These are phyloP conservation scores for Delichon dasypus DNA, from an alignment of 2,797 vertebrate genomes.

Conservation along the genomic window DNA sequence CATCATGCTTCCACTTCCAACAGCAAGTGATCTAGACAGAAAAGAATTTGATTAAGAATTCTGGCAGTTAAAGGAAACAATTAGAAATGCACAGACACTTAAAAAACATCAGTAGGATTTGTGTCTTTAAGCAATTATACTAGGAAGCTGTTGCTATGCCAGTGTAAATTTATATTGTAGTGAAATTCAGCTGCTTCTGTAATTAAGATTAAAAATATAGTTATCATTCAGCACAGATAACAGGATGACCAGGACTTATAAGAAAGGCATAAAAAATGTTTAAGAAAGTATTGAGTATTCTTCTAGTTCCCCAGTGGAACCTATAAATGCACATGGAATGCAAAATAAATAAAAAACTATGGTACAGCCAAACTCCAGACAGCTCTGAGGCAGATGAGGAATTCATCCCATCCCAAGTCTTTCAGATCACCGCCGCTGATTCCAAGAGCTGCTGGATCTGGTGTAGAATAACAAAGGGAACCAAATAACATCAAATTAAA, in stretches of 20 bases:
- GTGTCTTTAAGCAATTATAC: neutral
- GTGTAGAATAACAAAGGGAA: neutral
- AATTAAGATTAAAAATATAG: neutral
- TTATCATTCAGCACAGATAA: neutral
- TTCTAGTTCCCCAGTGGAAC: neutral
- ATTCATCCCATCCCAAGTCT: neutral
- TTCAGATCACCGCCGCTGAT: neutral
- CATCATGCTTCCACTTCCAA: conserved; percentile 93
- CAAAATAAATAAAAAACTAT: neutral
- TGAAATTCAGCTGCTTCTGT: neutral
- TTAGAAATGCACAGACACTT: neutral
- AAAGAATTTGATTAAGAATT: neutral
- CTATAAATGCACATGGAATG: neutral
- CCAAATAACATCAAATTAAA: neutral
- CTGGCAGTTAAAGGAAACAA: neutral
- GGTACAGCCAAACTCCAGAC: neutral
- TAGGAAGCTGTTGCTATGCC: neutral
- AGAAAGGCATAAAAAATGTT: neutral
- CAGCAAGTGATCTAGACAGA: conserved; percentile 83
- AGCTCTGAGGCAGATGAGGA: neutral
- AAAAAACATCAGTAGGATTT: neutral
- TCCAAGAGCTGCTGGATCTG: neutral
- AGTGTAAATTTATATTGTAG: neutral
- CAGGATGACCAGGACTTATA: neutral
- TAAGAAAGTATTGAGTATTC: neutral